These are phyloP conservation scores for Zoanthus sociatus DNA, from an alignment of 92 coral and sea anemone genomes.

Conservation along the genomic window DNA sequence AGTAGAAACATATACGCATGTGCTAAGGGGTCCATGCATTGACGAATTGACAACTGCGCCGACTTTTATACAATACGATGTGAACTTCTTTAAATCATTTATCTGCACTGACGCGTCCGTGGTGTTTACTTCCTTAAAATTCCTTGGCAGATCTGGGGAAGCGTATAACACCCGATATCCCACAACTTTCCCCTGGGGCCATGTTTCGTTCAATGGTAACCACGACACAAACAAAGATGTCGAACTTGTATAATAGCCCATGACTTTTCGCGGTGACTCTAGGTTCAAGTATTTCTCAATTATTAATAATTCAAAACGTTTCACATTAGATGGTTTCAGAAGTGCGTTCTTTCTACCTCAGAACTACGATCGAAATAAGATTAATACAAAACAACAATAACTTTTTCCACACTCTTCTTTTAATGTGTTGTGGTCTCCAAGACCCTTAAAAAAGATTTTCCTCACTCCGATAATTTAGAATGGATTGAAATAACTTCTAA, in stretches of 20 bases:
- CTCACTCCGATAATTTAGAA: too few species aligned
- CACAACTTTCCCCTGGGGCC: constrained; percentile 45
- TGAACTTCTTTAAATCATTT: constrained; percentile 45
- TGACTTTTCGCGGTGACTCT: constrained; percentile 53
- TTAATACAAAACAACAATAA: too few species aligned
- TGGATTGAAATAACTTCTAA: too few species aligned
- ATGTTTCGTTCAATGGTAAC: constrained; percentile 42
- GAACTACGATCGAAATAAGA: too few species aligned
- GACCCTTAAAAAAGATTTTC: too few species aligned
- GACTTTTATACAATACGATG: constrained; percentile 59
- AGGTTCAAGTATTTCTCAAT: not conserved
- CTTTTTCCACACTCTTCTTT: too few species aligned
- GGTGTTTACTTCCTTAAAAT: constrained; percentile 39
- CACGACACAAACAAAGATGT: constrained; percentile 53
- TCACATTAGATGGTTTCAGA: too few species aligned
- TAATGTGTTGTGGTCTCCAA: too few species aligned
- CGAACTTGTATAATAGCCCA: constrained; percentile 30
- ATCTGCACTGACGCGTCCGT: constrained; percentile 45
- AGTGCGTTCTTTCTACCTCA: too few species aligned
- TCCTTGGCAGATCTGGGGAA: not conserved
- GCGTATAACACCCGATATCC: constrained; percentile 54
- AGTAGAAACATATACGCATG: constrained; percentile 63
- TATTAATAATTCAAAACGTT: too few species aligned
- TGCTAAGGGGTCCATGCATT: constrained; percentile 51
- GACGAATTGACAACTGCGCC: constrained; percentile 46